These are phyloP conservation scores for Physeter macrocephalus DNA, from an alignment of 2,113 vertebrate genomes.

Conservation along the genomic window DNA sequence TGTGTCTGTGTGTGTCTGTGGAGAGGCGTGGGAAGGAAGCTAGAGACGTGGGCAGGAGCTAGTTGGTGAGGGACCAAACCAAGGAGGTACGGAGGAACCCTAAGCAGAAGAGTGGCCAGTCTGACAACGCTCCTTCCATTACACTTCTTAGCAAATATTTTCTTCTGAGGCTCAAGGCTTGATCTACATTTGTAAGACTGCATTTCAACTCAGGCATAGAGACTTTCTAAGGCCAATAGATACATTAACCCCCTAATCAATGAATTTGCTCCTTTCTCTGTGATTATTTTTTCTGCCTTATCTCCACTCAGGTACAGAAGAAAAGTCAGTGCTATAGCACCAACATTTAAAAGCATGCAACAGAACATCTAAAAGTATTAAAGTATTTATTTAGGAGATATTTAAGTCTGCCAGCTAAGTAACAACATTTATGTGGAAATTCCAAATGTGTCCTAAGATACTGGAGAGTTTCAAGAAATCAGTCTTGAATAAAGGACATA, in stretches of 20 bases:
- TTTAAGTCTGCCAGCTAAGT: no score
- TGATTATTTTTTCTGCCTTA: background rate
- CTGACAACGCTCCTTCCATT: fast-evolving
- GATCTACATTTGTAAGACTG: fast-evolving
- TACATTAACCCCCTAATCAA: no score
- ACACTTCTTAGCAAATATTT: no score
- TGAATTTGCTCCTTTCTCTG: background rate
- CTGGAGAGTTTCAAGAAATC: background rate
- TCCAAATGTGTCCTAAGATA: no score
- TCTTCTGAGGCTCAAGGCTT: no score
- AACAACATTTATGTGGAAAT: no score
- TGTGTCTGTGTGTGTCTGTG: no score
- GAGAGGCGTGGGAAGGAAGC: fast-evolving
- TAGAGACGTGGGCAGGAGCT: fast-evolving
- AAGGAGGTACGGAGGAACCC: fast-evolving
- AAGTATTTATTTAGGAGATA: background rate
- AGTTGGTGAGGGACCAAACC: fast-evolving
- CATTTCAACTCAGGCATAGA: fast-evolving
- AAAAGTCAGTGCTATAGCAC: fast-evolving
- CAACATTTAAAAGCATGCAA: background rate
- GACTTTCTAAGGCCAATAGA: background rate
- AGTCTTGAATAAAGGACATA: background rate
- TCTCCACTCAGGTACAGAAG: background rate
- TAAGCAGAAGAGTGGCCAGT: fast-evolving
- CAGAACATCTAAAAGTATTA: background rate